phyloP scores from a whole-genome alignment of 2,113 vertebrate genomes.

The Struthio camelus region DNA sequence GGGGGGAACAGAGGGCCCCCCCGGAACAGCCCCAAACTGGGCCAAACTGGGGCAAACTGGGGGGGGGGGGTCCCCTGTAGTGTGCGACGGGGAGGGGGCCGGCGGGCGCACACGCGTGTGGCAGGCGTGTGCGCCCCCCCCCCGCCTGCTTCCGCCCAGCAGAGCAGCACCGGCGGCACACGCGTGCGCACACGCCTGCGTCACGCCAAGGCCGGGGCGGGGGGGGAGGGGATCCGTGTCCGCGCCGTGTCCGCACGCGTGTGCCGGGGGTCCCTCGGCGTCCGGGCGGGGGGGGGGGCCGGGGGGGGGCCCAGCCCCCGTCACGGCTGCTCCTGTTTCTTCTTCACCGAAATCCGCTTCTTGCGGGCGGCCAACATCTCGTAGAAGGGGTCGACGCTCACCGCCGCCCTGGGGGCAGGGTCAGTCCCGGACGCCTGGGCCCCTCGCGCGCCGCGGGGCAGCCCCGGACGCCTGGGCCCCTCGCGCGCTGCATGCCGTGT shows the following conservation, averaged over 20 bases:
- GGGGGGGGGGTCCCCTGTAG: too few species aligned
- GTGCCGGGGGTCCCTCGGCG: not conserved
- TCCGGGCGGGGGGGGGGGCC: not conserved
- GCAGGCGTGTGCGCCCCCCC: not conserved
- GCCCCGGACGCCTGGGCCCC: not conserved
- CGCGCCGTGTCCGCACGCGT: too few species aligned
- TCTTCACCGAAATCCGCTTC: slow-evolving; percentile 94
- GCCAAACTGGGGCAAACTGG: not conserved
- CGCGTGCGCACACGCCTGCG: not conserved
- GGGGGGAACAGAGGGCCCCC: too few species aligned
- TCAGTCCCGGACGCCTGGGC: too few species aligned
- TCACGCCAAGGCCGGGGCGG: too few species aligned
- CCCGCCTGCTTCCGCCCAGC: not conserved
- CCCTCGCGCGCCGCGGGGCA: too few species aligned
- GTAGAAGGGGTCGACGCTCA: slow-evolving; percentile 94
- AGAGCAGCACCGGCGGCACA: too few species aligned
- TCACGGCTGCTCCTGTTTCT: slow-evolving; percentile 87
- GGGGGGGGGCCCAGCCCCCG: not conserved
- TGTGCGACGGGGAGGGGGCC: not conserved
- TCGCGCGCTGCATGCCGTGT: not conserved
- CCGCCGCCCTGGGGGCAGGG: slow-evolving; percentile 79
- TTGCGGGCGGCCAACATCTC: slow-evolving; percentile 94
- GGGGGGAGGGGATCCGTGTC: too few species aligned
- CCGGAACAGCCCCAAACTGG: too few species aligned
- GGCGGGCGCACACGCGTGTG: too few species aligned